Evolutionary conservation across 2,113 vertebrate genomes (phyloP), one percentile per base, ranked within the genome.

Genomic region (Lagopus muta): DNA sequence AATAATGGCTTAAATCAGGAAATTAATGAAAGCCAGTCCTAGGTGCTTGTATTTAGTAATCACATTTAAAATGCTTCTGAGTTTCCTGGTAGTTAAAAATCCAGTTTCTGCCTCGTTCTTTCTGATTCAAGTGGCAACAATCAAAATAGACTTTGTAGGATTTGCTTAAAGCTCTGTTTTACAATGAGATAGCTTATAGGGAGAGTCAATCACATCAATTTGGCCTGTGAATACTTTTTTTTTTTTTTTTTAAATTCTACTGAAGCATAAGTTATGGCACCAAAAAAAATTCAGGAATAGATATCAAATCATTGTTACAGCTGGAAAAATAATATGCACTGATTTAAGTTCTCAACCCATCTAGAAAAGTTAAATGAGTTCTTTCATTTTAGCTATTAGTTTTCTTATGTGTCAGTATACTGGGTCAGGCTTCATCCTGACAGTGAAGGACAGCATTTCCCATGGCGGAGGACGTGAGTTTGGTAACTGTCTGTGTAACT

Each of bases 221-320:
- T 92, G 42, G 60, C 38, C 50, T 6, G n/a, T 38, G 77, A 92
- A 84, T 83, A 64, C 42, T 40, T 91, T 65, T 36, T 86, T 97
- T 82, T 93, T 66, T 36, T 88, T 97, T 82, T 93, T 69, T 36
- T 86, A 47, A 90, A 55, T 79, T 95, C 88, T 91, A 89, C 24
- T 77, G 65, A 93, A 94, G 67, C 90, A 94, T 78, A 52, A 66
- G 88, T 86, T 92, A 88, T 45, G 52, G 24, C 79, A 86, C 17
- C 57, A 66, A 77, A 73, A 70, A 94, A 88, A 89, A 74, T 70
- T 93, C 71, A 88, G 79, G 70, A 92, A 94, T 70, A 77, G 91
- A 92, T 89, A 92, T 76, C 61, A 93, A 78, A 95, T 94, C 79
- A 67, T 38, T 73, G 36, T 19, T 73, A 13, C 48, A 43, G 43